These are phyloP conservation scores for Ptychadena robeensis DNA, from an alignment of 2,797 vertebrate species.

Conservation along the genomic window DNA sequence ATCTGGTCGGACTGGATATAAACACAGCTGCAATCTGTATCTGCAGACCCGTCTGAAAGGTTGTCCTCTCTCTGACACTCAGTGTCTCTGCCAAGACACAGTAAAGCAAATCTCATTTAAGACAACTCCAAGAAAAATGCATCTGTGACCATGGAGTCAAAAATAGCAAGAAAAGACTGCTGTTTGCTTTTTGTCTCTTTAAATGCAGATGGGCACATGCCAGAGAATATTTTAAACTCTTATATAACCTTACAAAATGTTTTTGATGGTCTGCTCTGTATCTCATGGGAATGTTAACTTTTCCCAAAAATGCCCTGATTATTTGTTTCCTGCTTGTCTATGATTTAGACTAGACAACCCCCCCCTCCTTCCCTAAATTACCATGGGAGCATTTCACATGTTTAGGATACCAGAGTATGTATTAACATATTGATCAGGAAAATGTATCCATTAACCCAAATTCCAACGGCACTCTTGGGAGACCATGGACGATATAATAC, in stretches of 20 bases:
- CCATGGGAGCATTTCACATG: slow-evolving; percentile 8
- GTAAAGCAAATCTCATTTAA: slow-evolving; percentile 43
- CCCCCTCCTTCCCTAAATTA: neutral
- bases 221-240: slow-evolving; percentile 65
- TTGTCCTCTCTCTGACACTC: slow-evolving; percentile 27
- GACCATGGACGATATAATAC: neutral
- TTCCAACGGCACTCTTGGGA: slow-evolving; percentile 14
- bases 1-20: slow-evolving; percentile 45
- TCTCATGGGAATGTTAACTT: slow-evolving; percentile 58
- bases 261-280: slow-evolving; percentile 62
- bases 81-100: slow-evolving; percentile 48
- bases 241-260: slow-evolving; percentile 59
- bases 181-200: slow-evolving; percentile 60
- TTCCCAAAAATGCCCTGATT: neutral
- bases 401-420: slow-evolving; percentile 25
- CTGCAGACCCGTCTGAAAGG: slow-evolving; percentile 43
- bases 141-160: slow-evolving; percentile 29
- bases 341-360: slow-evolving; percentile 27
- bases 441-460: slow-evolving; percentile 9
- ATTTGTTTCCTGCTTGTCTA: slow-evolving; percentile 55
- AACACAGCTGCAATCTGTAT: slow-evolving; percentile 50
- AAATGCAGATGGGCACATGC: slow-evolving; percentile 48
- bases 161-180: slow-evolving; percentile 39
- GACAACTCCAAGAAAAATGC: slow-evolving; percentile 10
- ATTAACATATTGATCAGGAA: slow-evolving; percentile 35